Evolutionary conservation across 35 echinoderm and acorn worm species (phyloP).

Genomic region (Diadema setosum): DNA sequence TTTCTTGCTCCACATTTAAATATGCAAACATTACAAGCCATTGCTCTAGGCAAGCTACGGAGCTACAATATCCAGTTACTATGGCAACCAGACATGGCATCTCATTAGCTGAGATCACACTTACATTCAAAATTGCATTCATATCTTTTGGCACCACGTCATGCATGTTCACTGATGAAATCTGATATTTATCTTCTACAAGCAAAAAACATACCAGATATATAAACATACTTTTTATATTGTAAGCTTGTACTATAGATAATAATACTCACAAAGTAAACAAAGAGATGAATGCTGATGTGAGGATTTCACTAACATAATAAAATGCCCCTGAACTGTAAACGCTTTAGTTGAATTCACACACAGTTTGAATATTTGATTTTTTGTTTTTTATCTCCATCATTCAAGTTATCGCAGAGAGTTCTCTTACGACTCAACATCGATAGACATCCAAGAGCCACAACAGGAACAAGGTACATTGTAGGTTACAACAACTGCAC

Average conservation of each 20-base stretch:
- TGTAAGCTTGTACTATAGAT: neutral
- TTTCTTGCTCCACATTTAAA: too few species aligned
- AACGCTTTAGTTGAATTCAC: neutral
- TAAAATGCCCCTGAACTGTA: slow-evolving; percentile 14
- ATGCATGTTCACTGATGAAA: neutral
- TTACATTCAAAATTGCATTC: neutral
- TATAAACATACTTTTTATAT: neutral
- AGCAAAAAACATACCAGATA: neutral
- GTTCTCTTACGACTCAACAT: neutral
- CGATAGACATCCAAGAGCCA: neutral
- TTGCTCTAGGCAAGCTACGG: too few species aligned
- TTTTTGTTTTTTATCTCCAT: neutral
- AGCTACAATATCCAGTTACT: too few species aligned
- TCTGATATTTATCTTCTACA: neutral
- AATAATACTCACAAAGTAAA: neutral
- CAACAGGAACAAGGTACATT: neutral
- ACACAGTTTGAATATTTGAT: slow-evolving; percentile 2
- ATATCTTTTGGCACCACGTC: neutral
- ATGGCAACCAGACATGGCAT: too few species aligned
- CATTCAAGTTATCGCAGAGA: neutral
- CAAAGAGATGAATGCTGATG: neutral
- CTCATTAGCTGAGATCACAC: too few species aligned
- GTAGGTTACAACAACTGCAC: neutral
- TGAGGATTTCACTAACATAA: too few species aligned
- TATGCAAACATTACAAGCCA: too few species aligned